A percentile compares a stretch with the other conserved stretches of the same genome.
Evolutionary conservation across 2,113 vertebrate genomes (phyloP).

Genomic region (Dicrurus megarhynchus): DNA sequence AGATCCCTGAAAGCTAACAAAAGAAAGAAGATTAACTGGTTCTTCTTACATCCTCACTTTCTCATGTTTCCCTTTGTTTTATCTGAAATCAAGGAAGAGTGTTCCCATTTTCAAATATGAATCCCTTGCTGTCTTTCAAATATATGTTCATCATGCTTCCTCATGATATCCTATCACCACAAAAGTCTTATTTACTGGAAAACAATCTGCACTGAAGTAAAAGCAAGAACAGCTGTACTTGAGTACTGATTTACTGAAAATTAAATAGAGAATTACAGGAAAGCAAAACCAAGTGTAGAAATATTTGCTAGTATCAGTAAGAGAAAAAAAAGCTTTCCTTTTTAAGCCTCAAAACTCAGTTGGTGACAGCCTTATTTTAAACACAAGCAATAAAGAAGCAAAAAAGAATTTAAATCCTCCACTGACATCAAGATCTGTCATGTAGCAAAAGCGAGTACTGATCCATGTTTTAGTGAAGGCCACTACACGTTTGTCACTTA

Average conservation of each 20-base stretch:
- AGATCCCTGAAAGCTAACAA: neutral
- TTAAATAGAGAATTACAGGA: neutral
- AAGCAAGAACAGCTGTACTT: neutral
- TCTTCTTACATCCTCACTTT: neutral
- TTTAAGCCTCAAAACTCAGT: neutral
- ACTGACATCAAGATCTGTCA: neutral
- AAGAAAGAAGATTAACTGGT: neutral
- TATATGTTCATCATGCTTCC: rapidly evolving
- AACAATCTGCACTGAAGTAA: neutral
- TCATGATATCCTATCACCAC: neutral
- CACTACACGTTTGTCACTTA: neutral
- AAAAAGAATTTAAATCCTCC: neutral
- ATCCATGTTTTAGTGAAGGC: neutral
- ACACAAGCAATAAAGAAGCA: neutral
- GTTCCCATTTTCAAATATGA: neutral
- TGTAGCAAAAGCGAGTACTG: neutral
- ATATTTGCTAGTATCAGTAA: neutral
- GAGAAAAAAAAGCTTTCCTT: neutral
- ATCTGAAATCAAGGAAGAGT: neutral
- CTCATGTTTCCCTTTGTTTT: neutral
- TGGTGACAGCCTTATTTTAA: neutral
- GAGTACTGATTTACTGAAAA: neutral
- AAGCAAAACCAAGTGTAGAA: neutral
- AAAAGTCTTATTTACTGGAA: neutral
- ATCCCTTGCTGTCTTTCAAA: neutral